Evolutionary conservation across 2,113 vertebrate genomes (phyloP).

Genomic region (Crotalus viridis): DNA sequence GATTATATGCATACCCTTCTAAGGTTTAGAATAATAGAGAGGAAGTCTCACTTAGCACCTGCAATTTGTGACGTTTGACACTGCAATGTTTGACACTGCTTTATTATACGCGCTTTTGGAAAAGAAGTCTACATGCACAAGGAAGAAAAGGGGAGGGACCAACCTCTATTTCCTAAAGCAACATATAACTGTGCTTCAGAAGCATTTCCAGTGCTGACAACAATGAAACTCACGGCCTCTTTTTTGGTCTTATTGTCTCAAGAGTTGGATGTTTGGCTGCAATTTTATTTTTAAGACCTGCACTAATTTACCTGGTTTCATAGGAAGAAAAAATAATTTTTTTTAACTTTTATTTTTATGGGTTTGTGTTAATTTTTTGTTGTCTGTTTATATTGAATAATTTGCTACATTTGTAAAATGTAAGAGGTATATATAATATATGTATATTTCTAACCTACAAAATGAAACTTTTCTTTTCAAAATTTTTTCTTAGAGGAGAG

Average conservation of each 20-base stretch:
- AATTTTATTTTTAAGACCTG: slow-evolving; percentile 76
- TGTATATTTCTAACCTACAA: slow-evolving; percentile 84
- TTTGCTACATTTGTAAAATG: slow-evolving; percentile 87
- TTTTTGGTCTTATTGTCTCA: slow-evolving; percentile 69
- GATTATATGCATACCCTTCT: rapidly evolving
- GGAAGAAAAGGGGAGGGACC: slow-evolving; percentile 61
- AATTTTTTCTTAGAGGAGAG: slow-evolving; percentile 80
- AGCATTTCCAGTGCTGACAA: slow-evolving; percentile 55
- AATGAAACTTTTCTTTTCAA: slow-evolving; percentile 81
- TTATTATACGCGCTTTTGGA: slow-evolving; percentile 54
- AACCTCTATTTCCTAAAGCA: slow-evolving; percentile 59
- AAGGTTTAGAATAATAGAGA: neutral
- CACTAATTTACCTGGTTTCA: slow-evolving; percentile 82
- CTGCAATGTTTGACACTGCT: slow-evolving; percentile 61
- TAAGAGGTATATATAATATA: slow-evolving; percentile 85
- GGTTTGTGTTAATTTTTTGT: slow-evolving; percentile 74
- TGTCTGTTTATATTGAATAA: slow-evolving; percentile 79
- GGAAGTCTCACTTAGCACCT: slow-evolving; percentile 17
- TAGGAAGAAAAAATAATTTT: slow-evolving; percentile 70
- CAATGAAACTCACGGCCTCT: slow-evolving; percentile 58
- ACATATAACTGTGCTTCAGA: slow-evolving; percentile 65
- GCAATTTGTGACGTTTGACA: slow-evolving; percentile 57
- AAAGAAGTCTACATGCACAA: slow-evolving; percentile 38
- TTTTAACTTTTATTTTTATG: slow-evolving; percentile 77
- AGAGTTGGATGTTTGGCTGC: slow-evolving; percentile 76